Conservation (phyloP, 2,113 vertebrate species). For the Ia io region DNA sequence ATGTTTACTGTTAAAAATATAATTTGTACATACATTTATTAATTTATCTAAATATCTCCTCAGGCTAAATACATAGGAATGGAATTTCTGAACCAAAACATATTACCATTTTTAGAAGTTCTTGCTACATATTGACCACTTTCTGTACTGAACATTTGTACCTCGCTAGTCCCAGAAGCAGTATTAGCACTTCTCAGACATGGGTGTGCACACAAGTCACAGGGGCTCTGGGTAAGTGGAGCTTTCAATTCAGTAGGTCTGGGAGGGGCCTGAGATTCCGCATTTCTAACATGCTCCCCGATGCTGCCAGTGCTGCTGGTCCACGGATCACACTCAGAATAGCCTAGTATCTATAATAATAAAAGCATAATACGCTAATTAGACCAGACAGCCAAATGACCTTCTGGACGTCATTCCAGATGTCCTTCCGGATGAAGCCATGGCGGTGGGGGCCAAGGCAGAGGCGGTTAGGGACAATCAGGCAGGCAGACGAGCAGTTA, state of each 20-base stretch:
- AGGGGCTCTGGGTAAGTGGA: background rate
- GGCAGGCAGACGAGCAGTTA: too few relatives aligned
- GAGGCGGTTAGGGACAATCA: too few relatives aligned
- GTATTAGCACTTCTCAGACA: background rate
- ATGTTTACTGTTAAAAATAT: background rate
- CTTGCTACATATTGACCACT: background rate
- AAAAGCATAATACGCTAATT: too few relatives aligned
- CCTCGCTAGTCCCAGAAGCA: background rate
- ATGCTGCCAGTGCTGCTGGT: background rate
- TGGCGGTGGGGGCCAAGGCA: too few relatives aligned
- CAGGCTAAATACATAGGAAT: background rate
- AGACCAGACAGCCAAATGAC: too few relatives aligned
- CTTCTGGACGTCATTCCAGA: too few relatives aligned
- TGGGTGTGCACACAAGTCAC: rapidly evolving
- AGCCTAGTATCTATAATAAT: background rate
- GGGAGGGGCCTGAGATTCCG: background rate
- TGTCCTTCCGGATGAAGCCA: too few relatives aligned
- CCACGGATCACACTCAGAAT: background rate
- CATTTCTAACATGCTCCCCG: background rate
- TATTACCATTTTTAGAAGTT: background rate
- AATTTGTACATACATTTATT: background rate
- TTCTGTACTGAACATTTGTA: background rate
- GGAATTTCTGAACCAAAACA: background rate
- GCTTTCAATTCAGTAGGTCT: background rate
- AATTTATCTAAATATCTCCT: background rate